Base-by-base conservation (phyloP, 2,888 invertebrate species). In the Disparrhopalites patrizii region DNA sequence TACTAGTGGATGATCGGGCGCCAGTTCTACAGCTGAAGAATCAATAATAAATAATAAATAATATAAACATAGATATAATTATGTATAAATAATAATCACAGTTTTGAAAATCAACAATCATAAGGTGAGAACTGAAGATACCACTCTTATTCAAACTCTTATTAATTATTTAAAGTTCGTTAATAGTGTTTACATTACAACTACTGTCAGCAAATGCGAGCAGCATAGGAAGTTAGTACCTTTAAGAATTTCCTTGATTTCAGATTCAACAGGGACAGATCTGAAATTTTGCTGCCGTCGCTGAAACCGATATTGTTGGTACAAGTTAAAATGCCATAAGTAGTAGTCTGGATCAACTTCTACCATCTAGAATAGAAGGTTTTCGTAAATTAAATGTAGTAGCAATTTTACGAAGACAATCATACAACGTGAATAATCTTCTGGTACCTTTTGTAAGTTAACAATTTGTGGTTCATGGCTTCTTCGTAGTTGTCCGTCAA, bases 351-450 rank as follows among this genome's bases (percentile, higher is more conserved):
- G 66, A 23, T 69, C 66, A 27, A 57, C 20, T 15, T 40, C 43
- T n/a, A 62, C 47, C 10, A 69, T 56, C 69, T 68, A 47, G 3
- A 28, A 62, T n/a, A n/a, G n/a, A n/a, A n/a, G n/a, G n/a, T n/a
- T n/a, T n/a, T n/a, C n/a, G n/a, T n/a, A n/a, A n/a, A n/a, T n/a
- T n/a, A n/a, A n/a, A n/a, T n/a, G n/a, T n/a, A n/a, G n/a, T n/a
- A n/a, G n/a, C n/a, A n/a, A n/a, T n/a, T n/a, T n/a, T n/a, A n/a
- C n/a, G n/a, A n/a, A n/a, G n/a, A n/a, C n/a, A n/a, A n/a, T n/a
- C n/a, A n/a, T n/a, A n/a, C n/a, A n/a, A n/a, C n/a, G n/a, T n/a
- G n/a, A n/a, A n/a, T n/a, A n/a, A n/a, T n/a, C n/a, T n/a, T n/a
- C n/a, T n/a, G n/a, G n/a, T 52, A 65, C 58, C 38, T 60, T 30